These are phyloP conservation scores for Anthrax anthrax DNA, from an alignment of 2,888 invertebrate species.

Conservation along the genomic window DNA sequence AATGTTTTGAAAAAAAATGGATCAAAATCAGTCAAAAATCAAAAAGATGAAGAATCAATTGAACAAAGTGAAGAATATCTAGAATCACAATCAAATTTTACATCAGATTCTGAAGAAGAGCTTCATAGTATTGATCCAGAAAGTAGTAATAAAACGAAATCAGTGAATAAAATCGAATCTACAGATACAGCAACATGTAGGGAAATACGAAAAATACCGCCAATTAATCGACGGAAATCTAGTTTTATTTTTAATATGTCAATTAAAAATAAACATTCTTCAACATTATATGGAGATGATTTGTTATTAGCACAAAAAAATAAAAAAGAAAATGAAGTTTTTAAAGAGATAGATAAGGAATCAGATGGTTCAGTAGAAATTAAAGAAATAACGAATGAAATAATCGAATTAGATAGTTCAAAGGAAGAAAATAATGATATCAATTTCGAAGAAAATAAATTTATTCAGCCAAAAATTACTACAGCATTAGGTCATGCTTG, in stretches of 20 bases:
- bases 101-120: conserved; percentile 1
- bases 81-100: not conserved
- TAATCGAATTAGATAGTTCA: not conserved
- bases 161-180: not conserved
- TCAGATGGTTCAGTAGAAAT: not conserved
- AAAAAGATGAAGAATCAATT: not conserved
- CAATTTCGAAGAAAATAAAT: not conserved
- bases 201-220: not conserved
- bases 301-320: too few species aligned
- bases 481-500: too few species aligned
- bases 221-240: not conserved
- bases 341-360: not conserved
- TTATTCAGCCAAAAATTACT: not conserved
- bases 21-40: not conserved
- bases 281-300: conserved; percentile 5
- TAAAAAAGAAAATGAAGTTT: not conserved
- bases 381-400: too few species aligned
- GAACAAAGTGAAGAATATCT: not conserved
- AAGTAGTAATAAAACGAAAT: not conserved
- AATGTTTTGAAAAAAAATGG: not conserved
- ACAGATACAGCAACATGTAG: not conserved
- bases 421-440: not conserved
- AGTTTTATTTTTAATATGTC: conserved; percentile 3
- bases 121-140: conserved; percentile 2
- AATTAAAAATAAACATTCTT: conserved; percentile 9